Evolutionary conservation across 2,113 vertebrate species (phyloP).

Genomic region (Halcyon malimbica): DNA sequence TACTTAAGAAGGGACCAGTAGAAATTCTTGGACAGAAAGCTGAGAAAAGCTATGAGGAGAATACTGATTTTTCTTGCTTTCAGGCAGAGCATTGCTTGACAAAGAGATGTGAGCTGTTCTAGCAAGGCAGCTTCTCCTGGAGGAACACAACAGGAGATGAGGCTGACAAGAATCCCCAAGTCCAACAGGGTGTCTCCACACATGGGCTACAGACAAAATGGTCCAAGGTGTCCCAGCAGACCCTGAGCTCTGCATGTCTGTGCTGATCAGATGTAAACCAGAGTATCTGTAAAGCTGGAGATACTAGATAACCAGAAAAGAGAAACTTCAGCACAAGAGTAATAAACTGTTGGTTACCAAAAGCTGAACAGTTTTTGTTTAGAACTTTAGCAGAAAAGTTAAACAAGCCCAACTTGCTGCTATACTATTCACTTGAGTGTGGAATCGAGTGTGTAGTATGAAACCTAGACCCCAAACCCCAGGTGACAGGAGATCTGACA

Average conservation of each 20-base stretch:
- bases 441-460: neutral
- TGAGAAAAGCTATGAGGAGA: neutral
- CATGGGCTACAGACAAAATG: neutral
- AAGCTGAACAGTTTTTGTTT: neutral
- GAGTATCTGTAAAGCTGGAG: neutral
- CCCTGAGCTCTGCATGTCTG: too few species aligned
- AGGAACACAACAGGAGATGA: neutral
- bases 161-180: neutral
- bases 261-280: neutral
- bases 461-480: neutral
- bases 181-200: fast-evolving
- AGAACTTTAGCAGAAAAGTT: fast-evolving
- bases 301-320: too few species aligned
- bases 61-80: neutral
- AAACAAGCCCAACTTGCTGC: neutral
- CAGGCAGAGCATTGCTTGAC: neutral
- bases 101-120: neutral
- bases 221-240: neutral
- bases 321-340: neutral
- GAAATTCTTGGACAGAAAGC: neutral
- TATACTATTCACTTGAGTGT: fast-evolving
- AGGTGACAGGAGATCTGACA: neutral
- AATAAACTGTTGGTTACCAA: neutral
- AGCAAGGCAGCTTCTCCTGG: neutral
- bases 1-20: neutral